Evolutionary conservation across 1,140 invertebrate species (phyloP), one percentile per base, ranked within the genome.

Genomic region (Drosophila varians): DNA sequence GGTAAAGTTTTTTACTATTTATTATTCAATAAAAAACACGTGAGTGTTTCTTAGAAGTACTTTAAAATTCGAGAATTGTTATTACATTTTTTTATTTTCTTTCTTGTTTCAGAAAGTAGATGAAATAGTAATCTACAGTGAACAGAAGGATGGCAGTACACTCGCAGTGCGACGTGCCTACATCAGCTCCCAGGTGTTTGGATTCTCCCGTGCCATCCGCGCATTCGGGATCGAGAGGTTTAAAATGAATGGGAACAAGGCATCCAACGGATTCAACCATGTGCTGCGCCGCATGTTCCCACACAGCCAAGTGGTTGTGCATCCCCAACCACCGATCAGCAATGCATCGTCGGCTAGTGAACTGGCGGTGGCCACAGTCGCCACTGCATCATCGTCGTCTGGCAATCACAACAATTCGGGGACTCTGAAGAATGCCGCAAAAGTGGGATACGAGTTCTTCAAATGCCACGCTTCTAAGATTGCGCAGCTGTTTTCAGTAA

Each of bases 151-250:
- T 42, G 93, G 93, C 6, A 95, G 94, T 91, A 98, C 97, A 3
- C 90, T 96, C 21, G 96, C 96, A 6, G 92, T 94, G 36, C 93
- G 97, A 57, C 94, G 95, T 1, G 97, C 96, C 0, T 97, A 96
- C 94, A 95, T 98, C 19, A 96, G 96, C 75, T 98, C 96, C 11
- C 95, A 96, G 90, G 94, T 98, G 7, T 95, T 95, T 91, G 97
- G 97, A 16, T 96, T 98, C 83, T 95, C 96, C n/a, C 91, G 94
- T 43, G 95, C 97, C 0, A 97, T 99, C 45, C 94, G 96, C 73
- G 95, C 95, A 2, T 98, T 98, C 92, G 97, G 96, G 7, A 92
- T 97, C 46, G 96, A 98, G 43, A 92, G 97, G 36, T 98, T 98
- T 91, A 95, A 95, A 72, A 96, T 96, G 80, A 98, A 98, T 88